phyloP scores from a whole-genome alignment of 1,140 invertebrate genomes.

The Lepidurus packardi region DNA sequence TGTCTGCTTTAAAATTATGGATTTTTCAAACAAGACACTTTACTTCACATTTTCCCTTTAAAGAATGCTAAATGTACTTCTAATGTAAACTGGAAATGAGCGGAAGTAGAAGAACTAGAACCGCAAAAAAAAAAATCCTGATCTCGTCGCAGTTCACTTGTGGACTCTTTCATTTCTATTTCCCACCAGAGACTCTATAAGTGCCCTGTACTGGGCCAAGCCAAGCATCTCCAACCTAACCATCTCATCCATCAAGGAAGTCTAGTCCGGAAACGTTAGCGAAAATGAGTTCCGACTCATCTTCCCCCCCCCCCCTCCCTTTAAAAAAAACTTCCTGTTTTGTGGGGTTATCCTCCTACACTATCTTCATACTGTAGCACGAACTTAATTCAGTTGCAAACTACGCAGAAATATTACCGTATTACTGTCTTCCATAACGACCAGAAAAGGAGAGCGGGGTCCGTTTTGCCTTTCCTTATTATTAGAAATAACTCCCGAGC shows the following conservation, averaged over 20 bases:
- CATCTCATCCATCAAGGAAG: constrained; percentile 7
- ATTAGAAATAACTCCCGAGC: too few species aligned
- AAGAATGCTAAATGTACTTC: not conserved
- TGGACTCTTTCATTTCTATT: not conserved
- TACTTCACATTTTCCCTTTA: not conserved
- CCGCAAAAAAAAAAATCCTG: not conserved
- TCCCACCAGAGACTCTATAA: not conserved
- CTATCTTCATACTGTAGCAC: too few species aligned
- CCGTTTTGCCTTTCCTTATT: too few species aligned
- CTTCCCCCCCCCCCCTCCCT: not conserved
- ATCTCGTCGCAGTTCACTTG: not conserved
- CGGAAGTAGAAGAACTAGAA: not conserved
- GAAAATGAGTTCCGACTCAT: constrained; percentile 14
- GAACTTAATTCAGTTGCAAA: too few species aligned
- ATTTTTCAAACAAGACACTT: too few species aligned
- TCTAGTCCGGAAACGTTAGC: not conserved
- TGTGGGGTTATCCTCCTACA: too few species aligned
- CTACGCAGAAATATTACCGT: too few species aligned
- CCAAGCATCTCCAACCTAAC: not conserved
- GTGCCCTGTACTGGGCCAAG: not conserved
- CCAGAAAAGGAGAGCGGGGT: too few species aligned
- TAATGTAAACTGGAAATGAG: not conserved
- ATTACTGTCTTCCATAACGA: too few species aligned
- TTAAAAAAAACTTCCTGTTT: not conserved
- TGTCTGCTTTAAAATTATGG: too few species aligned